Evolutionary conservation across 2,888 invertebrate species (phyloP), one percentile per base, ranked within the genome.

Genomic region (Phalangium opilio): DNA sequence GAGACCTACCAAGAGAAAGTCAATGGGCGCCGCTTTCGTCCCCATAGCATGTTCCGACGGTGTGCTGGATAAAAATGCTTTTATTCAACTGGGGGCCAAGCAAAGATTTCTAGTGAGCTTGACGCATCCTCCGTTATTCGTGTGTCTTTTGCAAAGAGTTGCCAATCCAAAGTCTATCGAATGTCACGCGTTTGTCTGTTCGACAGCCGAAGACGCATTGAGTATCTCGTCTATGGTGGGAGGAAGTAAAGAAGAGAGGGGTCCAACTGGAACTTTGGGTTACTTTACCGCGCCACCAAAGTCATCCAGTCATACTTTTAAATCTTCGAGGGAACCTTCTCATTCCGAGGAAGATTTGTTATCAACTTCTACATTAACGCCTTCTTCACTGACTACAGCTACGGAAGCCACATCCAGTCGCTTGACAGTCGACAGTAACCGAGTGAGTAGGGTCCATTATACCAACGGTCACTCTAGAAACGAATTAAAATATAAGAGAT

Each of bases 181-280:
- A 35, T 56, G 55, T 42, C 56, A 56, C 35, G 51, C 55, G 12
- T 56, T 56, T 43, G 53, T 54, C 11, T 55, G 57, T 20, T 48
- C 47, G 27, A 50, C 50, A 17, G 49, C 53, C 8, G 53, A 55
- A 40, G 56, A 56, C 41, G 56, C 57, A 5, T 43, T 55, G 38
- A 50, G 45, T 11, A 41, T 55, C 33, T 48, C 47, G 8, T 35
- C 44, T 11, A 12, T 19, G 35, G n/a, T 44, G 14, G 36, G 21
- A 4, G 20, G 21, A 4, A 21, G 18, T 14, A 35, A 44, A 21
- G 34, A 44, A 20, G 18, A 21, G 18, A 2, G 33, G 27, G 27
- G 27, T 27, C 27, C 27, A 4, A 8, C 27, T 8, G 27, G 27
- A 27, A 27, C 27, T 4, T 8, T 27, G 27, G 27, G 27, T 27